Percentiles rank a stretch among this genome's conserved stretches.
These are phyloP conservation scores for Diploscapter pachys DNA, from an alignment of 1,140 invertebrate species.

Conservation along the genomic window DNA sequence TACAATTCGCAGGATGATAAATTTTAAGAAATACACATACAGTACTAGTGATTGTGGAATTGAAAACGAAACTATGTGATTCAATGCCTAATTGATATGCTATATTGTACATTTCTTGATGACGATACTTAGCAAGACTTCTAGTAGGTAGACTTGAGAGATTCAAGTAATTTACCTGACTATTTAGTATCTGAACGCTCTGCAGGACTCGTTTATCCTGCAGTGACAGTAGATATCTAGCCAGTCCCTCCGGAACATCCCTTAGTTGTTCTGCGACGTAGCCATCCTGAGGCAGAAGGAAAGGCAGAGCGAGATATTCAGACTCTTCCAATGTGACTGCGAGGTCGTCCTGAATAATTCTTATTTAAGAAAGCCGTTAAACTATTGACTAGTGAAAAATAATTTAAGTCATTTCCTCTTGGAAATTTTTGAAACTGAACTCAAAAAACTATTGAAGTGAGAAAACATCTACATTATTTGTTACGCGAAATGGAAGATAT, in stretches of 20 bases:
- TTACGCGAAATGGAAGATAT: no score
- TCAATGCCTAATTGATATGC: background rate
- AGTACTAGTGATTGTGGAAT: no score
- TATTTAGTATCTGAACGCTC: background rate
- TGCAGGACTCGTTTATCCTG: constrained; percentile 14
- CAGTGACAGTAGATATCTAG: constrained; percentile 5
- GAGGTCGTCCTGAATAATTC: constrained; percentile 74
- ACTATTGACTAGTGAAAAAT: no score
- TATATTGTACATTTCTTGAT: constrained; percentile 14
- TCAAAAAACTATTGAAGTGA: no score
- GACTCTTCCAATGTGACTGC: constrained; percentile 78
- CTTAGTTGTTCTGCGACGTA: constrained; percentile 64
- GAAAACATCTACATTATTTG: no score
- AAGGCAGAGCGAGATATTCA: constrained; percentile 78
- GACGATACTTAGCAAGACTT: background rate
- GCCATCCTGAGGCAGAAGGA: constrained; percentile 91
- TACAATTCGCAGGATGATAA: no score
- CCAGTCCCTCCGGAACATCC: constrained; percentile 8
- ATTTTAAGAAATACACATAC: no score
- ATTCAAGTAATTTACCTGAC: no score
- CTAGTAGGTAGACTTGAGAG: background rate
- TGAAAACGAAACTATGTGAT: no score
- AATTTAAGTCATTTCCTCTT: no score
- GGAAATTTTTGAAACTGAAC: no score
- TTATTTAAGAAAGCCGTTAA: background rate